Percentiles rank a stretch among this genome's conserved stretches.
phyloP scores from a whole-genome alignment of 2,888 invertebrate genomes.

The Spilosoma lubricipeda region DNA sequence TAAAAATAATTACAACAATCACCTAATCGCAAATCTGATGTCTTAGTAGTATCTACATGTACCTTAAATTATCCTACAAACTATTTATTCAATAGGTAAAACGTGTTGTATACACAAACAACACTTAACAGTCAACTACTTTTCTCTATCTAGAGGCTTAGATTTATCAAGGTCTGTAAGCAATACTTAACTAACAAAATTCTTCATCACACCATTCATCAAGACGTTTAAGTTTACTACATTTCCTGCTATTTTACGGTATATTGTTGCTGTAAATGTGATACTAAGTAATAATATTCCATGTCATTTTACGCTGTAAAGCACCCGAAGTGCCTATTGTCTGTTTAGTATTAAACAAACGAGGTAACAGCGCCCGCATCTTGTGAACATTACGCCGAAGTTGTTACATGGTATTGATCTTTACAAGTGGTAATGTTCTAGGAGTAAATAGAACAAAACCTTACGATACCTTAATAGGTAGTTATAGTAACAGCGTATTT shows the following conservation, averaged over 20 bases:
- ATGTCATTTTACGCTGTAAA: conserved; percentile 38
- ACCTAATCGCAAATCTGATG: not conserved
- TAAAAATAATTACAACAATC: too few relatives aligned
- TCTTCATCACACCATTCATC: not conserved
- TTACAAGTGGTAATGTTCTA: conserved; percentile 20
- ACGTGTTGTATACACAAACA: not conserved
- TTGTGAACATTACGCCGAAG: conserved; percentile 33
- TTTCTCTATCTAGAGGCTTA: not conserved
- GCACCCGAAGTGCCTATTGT: conserved; percentile 29
- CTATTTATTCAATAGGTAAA: not conserved
- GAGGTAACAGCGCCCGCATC: conserved; percentile 24
- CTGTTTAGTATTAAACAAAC: conserved; percentile 33
- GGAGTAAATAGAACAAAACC: conserved; percentile 1
- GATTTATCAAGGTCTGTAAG: not conserved
- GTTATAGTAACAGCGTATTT: too few relatives aligned
- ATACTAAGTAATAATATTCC: conserved; percentile 28
- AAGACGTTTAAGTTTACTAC: conserved; percentile 19
- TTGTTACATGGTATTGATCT: conserved; percentile 30
- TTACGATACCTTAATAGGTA: not conserved
- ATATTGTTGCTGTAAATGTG: conserved; percentile 20
- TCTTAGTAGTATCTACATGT: not conserved
- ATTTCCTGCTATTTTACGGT: conserved; percentile 15
- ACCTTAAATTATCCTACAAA: not conserved
- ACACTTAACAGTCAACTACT: not conserved
- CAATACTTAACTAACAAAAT: not conserved